These are phyloP conservation scores for Opisthograptis luteolata DNA, from an alignment of 2,888 invertebrate species.

Conservation along the genomic window DNA sequence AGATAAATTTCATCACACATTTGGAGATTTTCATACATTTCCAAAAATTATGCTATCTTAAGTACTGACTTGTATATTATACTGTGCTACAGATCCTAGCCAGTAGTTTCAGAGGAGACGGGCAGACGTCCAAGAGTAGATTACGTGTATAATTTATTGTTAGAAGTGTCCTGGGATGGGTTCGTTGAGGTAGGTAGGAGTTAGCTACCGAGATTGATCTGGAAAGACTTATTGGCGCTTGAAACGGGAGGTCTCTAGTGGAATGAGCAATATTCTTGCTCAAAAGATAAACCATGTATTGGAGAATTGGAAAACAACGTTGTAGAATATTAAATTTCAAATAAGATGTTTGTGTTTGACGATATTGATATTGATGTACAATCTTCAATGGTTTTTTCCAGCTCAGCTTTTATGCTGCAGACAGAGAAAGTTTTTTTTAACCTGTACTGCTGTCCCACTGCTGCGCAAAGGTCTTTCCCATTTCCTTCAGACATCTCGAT, in stretches of 20 bases:
- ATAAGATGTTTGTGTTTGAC: neutral
- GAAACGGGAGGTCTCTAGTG: slow-evolving; percentile 12
- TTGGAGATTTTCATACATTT: no score
- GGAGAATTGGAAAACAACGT: slow-evolving; percentile 8
- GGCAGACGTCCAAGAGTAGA: slow-evolving; percentile 58
- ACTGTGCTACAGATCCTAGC: slow-evolving; percentile 30
- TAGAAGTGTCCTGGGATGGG: slow-evolving; percentile 37
- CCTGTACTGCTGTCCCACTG: no score
- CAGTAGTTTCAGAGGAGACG: slow-evolving; percentile 39
- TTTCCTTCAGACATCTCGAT: no score
- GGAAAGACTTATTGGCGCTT: slow-evolving; percentile 14
- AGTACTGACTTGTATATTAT: neutral
- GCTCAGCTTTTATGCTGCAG: no score
- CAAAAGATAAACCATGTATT: neutral
- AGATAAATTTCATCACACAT: no score
- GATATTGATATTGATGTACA: neutral
- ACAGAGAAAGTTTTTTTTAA: no score
- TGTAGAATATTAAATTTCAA: slow-evolving; percentile 1
- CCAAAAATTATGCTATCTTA: neutral
- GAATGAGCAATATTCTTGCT: slow-evolving; percentile 8
- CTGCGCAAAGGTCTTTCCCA: no score
- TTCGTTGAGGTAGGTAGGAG: slow-evolving; percentile 17
- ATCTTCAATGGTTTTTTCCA: no score
- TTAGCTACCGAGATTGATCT: slow-evolving; percentile 20
- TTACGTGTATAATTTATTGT: slow-evolving; percentile 44